Conservation (phyloP, 2,797 vertebrate genomes). For the Falco columbarius region DNA sequence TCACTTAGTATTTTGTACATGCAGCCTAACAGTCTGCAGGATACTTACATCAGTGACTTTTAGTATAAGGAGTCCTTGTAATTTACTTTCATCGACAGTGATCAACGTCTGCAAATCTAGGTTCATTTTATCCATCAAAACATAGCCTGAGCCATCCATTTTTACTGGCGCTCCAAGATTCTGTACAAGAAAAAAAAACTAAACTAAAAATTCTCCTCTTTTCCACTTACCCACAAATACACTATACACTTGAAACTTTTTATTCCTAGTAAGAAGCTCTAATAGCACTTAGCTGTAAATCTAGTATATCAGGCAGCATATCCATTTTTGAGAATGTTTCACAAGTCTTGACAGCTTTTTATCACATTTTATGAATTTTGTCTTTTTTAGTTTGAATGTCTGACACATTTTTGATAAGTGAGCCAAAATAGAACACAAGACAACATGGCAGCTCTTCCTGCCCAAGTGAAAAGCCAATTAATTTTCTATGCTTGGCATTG, state of each 20-base stretch:
- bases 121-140: constrained; percentile 63
- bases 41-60: constrained; percentile 73
- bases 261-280: background rate
- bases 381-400: background rate
- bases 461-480: background rate
- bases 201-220: background rate
- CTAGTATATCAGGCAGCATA: background rate
- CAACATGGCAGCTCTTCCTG: background rate
- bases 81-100: constrained; percentile 68
- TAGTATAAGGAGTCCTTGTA: constrained; percentile 71
- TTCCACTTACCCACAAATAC: background rate
- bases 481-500: background rate
- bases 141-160: constrained; percentile 73
- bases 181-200: constrained; percentile 49
- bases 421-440: background rate
- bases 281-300: background rate
- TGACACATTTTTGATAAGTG: background rate
- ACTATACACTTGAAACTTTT: background rate
- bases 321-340: background rate
- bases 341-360: background rate
- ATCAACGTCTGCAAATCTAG: constrained; percentile 73
- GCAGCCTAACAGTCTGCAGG: background rate
- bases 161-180: constrained; percentile 77
- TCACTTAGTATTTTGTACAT: background rate
- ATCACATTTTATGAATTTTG: background rate